A percentile compares a stretch with the other conserved stretches of the same genome.
These are phyloP conservation scores for Prionace glauca DNA, from an alignment of 2,797 vertebrate genomes.

Conservation along the genomic window DNA sequence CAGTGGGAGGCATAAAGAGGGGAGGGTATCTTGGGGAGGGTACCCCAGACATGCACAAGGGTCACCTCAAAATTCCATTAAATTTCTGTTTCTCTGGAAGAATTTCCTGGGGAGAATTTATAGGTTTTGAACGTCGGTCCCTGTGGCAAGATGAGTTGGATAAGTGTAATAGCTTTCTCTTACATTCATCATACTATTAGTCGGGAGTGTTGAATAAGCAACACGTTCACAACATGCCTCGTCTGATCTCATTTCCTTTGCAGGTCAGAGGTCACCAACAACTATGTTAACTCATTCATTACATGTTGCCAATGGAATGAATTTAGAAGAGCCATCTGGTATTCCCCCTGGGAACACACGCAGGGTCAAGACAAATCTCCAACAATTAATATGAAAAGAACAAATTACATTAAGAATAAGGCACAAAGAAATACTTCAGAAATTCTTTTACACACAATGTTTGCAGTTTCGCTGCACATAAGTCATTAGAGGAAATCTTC, in stretches of 20 bases:
- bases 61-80: background rate
- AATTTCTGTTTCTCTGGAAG: background rate
- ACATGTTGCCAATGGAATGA: background rate
- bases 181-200: background rate
- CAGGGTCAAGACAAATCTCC: background rate
- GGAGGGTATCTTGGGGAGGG: background rate
- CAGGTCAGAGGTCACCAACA: conserved; percentile 23
- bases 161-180: background rate
- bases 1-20: background rate
- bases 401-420: background rate
- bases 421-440: background rate
- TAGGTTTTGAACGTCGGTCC: background rate
- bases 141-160: background rate
- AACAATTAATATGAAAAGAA: background rate
- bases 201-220: background rate
- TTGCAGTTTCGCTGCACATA: background rate
- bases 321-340: background rate
- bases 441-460: background rate
- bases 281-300: conserved; percentile 8
- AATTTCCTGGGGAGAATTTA: background rate
- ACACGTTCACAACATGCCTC: background rate
- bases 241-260: background rate
- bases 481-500: background rate
- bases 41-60: too few species aligned
- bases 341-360: background rate